Evolutionary conservation across 1,140 invertebrate species (phyloP), one percentile per base, ranked within the genome.

Genomic region (Portunus trituberculatus): DNA sequence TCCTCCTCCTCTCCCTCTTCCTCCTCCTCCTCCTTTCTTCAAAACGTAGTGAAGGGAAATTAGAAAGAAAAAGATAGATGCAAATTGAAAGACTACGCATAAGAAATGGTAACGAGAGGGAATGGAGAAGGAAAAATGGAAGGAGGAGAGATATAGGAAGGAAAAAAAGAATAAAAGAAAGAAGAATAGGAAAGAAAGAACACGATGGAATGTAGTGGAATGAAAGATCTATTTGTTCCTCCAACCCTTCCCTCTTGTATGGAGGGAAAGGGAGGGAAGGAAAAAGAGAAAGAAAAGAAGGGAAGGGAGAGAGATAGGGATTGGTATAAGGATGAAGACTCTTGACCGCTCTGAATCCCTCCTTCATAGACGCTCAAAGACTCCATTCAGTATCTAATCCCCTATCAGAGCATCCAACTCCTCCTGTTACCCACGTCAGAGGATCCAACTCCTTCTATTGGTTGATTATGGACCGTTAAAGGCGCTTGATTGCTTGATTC

Each of bases 321-420:
- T 76, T 76, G 20, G 67, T 76, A 76, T n/a, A 76, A 76, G 67
- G 67, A 25, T 76, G n/a, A 76, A 76, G 67, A n/a, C 67, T 76
- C 67, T 76, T 76, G n/a, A 76, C 67, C 67, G 20, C n/a, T n/a
- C n/a, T 76, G 67, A n/a, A 76, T n/a, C 67, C 67, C 8, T 59
- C 67, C 67, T 76, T 76, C n/a, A 76, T 76, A 76, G 67, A n/a
- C 8, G 20, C 25, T 76, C 67, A 76, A 76, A 76, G 67, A 76
- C 67, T 25, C 67, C 25, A 76, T 76, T 76, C 67, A 76, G 67
- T n/a, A 76, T 76, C 67, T 76, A 76, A 76, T 76, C 67, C 67
- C 20, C 67, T 76, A 76, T 76, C 25, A n/a, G 52, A 59, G 52
- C 10, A 59, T 59, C 52, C 52, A 59, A 59, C 52, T 59, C 52